Evolutionary conservation across 2,797 vertebrate genomes (phyloP), one percentile per base, ranked within the genome.

Genomic region (Trachurus trachurus): DNA sequence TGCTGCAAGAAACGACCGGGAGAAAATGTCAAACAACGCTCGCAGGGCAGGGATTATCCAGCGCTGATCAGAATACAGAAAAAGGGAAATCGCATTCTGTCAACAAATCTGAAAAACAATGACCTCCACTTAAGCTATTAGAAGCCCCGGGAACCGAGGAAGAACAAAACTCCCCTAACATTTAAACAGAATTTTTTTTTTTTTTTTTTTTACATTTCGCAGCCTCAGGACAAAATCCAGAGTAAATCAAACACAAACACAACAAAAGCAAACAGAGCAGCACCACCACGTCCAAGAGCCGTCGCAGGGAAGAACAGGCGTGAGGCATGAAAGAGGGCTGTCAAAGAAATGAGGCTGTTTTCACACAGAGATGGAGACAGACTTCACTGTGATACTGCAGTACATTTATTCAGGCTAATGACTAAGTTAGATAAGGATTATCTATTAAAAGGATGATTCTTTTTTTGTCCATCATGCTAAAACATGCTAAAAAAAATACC

Each of bases 181-280:
- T 42, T 34, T 57, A n/a, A 47, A 54, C n/a, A 16, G 9, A 45
- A 45, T 44, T 49, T 72, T 60, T 50, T 26, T 26, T 26, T 26
- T 44, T 49, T 72, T 60, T 50, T 26, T 26, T 26, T 26, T 26
- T 26, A 39, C 12, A 64, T 44, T 65, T 57, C 59, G n/a, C 12
- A 74, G 44, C 76, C 54, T 16, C 0, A 65, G 58, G 82, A 72
- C 26, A 22, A 44, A 77, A 53, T 34, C 29, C 59, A 59, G 70
- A 42, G 9, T 7, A 21, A 71, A 62, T 4, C 11, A 42, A 82
- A 74, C 17, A 11, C 39, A 34, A 34, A 34, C 21, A 40, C 15
- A 56, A 42, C n/a, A 29, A 49, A 50, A 76, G 53, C 40, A 74
- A 50, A 42, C 16, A 16, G 21, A 54, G 31, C 49, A 40, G 66